Evolutionary conservation across 2,888 invertebrate genomes (phyloP).

Genomic region (Nycteola revayana): DNA sequence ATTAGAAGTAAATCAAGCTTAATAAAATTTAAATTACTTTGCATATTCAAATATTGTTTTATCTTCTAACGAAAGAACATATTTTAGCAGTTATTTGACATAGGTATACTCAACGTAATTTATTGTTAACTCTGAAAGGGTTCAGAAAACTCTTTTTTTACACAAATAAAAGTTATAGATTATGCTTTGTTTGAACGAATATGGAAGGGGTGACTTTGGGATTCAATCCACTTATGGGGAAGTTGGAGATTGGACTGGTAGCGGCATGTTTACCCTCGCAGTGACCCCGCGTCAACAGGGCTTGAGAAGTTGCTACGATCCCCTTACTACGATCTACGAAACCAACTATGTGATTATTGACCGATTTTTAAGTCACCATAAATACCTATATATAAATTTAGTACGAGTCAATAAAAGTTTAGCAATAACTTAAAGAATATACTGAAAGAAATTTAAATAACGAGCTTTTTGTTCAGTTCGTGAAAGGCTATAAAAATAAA

Average conservation of each 20-base stretch:
- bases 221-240: constrained; percentile 67
- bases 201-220: constrained; percentile 40
- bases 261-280: constrained; percentile 58
- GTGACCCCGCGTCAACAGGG: constrained; percentile 58
- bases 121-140: neutral
- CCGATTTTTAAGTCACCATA: no score
- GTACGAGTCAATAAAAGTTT: no score
- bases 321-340: constrained; percentile 41
- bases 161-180: neutral
- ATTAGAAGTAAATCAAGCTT: no score
- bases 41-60: no score
- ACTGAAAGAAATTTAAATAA: no score
- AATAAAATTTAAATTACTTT: no score
- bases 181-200: constrained; percentile 20
- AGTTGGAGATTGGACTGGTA: constrained; percentile 61
- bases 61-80: neutral
- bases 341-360: no score
- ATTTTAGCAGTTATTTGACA: neutral
- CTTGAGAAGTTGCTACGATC: constrained; percentile 47
- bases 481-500: no score
- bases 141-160: neutral
- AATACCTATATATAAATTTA: no score
- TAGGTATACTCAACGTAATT: neutral
- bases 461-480: no score
- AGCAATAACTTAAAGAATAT: no score